These are phyloP conservation scores for Tinea semifulvella DNA, from an alignment of 2,888 invertebrate genomes.

Conservation along the genomic window DNA sequence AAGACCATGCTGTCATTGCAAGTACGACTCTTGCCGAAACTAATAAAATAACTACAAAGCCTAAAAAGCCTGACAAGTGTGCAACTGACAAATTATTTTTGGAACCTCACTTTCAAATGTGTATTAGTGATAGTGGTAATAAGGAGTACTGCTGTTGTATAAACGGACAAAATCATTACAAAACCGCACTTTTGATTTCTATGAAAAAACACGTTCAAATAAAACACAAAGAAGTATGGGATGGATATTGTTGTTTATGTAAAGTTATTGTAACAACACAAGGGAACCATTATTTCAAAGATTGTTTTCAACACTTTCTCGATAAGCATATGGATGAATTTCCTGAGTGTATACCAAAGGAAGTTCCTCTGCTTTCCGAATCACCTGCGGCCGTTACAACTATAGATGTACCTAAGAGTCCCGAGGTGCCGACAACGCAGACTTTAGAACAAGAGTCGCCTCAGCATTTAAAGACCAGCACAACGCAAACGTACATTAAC, in stretches of 20 bases:
- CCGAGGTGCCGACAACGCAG: neutral
- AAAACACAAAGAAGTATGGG: constrained; percentile 59
- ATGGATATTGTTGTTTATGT: constrained; percentile 63
- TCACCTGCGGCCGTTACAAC: neutral
- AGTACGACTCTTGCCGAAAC: neutral
- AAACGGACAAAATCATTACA: constrained; percentile 46
- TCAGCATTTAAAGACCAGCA: neutral
- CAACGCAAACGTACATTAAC: constrained; percentile 33
- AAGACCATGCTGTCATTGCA: neutral
- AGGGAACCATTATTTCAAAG: constrained; percentile 40
- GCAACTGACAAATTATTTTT: constrained; percentile 15
- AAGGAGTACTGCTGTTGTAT: constrained; percentile 54
- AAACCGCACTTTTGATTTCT: constrained; percentile 46
- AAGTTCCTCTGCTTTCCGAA: neutral
- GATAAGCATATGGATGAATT: constrained; percentile 52
- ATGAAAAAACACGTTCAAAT: constrained; percentile 52
- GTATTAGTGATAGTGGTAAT: constrained; percentile 31
- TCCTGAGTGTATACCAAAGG: constrained; percentile 23
- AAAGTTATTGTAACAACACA: constrained; percentile 50
- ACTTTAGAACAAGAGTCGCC: neutral
- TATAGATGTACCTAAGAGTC: neutral
- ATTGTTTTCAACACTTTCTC: constrained; percentile 49
- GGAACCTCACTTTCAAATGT: constrained; percentile 46
- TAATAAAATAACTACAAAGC: neutral
- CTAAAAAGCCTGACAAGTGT: neutral